These are phyloP conservation scores for Lucinisca nassula DNA, from an alignment of 2,888 invertebrate species.

Conservation along the genomic window DNA sequence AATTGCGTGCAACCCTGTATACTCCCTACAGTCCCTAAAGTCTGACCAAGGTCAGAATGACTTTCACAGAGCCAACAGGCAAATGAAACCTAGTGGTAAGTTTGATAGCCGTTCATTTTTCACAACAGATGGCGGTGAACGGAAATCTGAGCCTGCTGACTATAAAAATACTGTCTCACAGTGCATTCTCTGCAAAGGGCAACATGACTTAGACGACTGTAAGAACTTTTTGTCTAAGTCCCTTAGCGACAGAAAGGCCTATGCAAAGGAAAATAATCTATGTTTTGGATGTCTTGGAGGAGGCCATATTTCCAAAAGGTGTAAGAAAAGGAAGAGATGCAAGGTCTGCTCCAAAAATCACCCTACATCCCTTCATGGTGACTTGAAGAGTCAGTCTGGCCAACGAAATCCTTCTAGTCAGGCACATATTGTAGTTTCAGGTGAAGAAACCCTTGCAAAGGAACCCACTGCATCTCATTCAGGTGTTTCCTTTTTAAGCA, in stretches of 20 bases:
- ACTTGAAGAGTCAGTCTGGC: too few relatives aligned
- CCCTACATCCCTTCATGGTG: too few relatives aligned
- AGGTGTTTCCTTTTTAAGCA: not conserved
- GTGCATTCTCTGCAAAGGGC: slow-evolving; percentile 37
- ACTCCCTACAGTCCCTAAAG: slow-evolving; percentile 34
- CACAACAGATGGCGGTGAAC: not conserved
- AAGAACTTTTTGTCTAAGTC: slow-evolving; percentile 31
- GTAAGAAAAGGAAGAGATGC: too few relatives aligned
- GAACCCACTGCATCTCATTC: not conserved
- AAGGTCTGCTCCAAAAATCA: too few relatives aligned
- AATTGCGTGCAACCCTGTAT: slow-evolving; percentile 59
- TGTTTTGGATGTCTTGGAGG: slow-evolving; percentile 54
- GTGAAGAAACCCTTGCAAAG: not conserved
- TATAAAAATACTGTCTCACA: too few relatives aligned
- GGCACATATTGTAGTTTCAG: too few relatives aligned
- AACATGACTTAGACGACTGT: slow-evolving; percentile 47
- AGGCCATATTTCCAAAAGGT: too few relatives aligned
- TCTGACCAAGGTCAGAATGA: not conserved
- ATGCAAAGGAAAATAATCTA: slow-evolving; percentile 33
- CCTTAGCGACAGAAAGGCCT: slow-evolving; percentile 41
- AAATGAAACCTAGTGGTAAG: not conserved
- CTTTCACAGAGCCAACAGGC: not conserved
- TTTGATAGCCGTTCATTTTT: slow-evolving; percentile 8
- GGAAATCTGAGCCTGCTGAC: too few relatives aligned
- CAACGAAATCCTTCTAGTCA: too few relatives aligned